A percentile compares a stretch with the other conserved stretches of the same genome.
phyloP scores from a whole-genome alignment of 64 coral and sea anemone genomes.

The Cladopsammia gracilis region DNA sequence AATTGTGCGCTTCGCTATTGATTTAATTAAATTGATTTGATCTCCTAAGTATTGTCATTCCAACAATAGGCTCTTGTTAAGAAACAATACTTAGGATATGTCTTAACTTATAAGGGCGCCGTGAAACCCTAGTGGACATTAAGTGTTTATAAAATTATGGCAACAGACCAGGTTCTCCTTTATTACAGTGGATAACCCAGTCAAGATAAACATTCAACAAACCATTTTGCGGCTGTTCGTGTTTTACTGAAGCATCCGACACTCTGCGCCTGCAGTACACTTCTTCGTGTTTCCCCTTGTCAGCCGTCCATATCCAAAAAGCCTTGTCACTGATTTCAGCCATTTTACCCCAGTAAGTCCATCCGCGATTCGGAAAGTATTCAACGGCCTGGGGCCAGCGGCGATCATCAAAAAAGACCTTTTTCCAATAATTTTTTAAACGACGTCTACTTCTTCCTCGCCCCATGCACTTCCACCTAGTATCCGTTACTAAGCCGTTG shows the following conservation, averaged over 20 bases:
- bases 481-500: background rate
- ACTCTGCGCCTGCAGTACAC: conserved; percentile 9
- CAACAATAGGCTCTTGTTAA: too few species aligned
- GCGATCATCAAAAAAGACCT: background rate
- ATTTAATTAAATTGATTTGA: too few species aligned
- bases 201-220: background rate
- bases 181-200: background rate
- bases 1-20: too few species aligned
- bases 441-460: background rate
- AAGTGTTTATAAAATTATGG: too few species aligned
- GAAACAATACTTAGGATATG: too few species aligned
- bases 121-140: too few species aligned
- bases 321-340: background rate
- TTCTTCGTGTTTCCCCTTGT: background rate
- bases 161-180: background rate
- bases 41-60: too few species aligned
- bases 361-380: background rate
- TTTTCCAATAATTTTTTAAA: background rate
- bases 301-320: conserved; percentile 9
- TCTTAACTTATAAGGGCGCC: too few species aligned
- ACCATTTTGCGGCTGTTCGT: background rate
- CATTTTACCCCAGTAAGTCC: background rate
- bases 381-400: background rate
- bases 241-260: background rate
- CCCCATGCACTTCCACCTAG: background rate